Base-by-base conservation (phyloP, 2,888 invertebrate species). In the Lithodes maja region DNA sequence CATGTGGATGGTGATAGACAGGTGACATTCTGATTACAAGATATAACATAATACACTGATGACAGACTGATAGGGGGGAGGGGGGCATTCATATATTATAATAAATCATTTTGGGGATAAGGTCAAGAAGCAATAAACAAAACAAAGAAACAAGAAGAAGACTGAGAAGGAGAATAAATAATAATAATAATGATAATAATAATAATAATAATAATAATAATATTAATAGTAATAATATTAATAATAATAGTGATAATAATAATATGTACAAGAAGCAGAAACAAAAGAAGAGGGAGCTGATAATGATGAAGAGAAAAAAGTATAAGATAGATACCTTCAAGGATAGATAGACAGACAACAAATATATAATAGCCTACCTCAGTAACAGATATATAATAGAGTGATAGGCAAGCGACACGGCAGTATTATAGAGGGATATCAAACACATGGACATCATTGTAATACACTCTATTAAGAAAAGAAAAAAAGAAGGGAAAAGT, bases 201-300 rank as follows among this genome's bases (percentile, higher is more conserved):
- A 61, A 61, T 61, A 61, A 61, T 61, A 61, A 61, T 61, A 61
- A 61, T 61, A 61, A 61, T 61, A 74, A 33, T 17, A 33, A 74
- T 7, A 74, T 9, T 7, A 33, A 74, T 7, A 74, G 12, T 61
- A 61, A 61, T 7, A 61, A 61, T 61, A 61, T 0, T 61, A n/a
- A 71, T 9, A 71, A n/a, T 12, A n/a, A 71, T 9, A 71, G 71
- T 15, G 71, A 71, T 9, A 71, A n/a, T 15, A n/a, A 71, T 33
- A 78, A 50, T 49, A 50, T 49, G 78, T 49, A 50, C 33, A 50
- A 81, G 78, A 78, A 50, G 1, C 49, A 78, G 78, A 78, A 50
- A 78, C 49, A 78, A 50, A 78, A 50, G 1, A 50, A 78, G 78
- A 78, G 52, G n/a, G 71, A 71, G 71, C 33, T 33, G 33, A 33